These are phyloP conservation scores for Hirundo rustica DNA, from an alignment of 2,797 vertebrate genomes.

Conservation along the genomic window DNA sequence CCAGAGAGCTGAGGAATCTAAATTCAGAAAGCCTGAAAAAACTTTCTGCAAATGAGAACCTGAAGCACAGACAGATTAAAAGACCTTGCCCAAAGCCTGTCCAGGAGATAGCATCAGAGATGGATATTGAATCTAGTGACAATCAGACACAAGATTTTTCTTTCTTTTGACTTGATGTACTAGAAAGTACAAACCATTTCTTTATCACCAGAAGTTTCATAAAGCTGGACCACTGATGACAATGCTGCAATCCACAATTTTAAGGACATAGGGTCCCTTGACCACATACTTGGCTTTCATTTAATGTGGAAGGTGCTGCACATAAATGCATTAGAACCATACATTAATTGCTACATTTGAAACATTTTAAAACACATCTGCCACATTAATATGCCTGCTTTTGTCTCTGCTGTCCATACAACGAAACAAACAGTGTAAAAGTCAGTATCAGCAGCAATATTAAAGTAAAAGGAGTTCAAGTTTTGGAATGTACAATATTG, in stretches of 20 bases:
- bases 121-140: neutral
- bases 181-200: neutral
- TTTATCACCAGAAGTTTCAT: neutral
- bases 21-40: neutral
- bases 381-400: neutral
- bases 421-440: neutral
- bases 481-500: neutral
- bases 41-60: neutral
- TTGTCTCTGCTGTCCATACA: neutral
- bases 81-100: neutral
- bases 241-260: neutral
- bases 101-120: neutral
- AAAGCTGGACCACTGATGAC: neutral
- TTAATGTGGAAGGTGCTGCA: neutral
- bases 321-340: rapidly evolving
- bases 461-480: neutral
- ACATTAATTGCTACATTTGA: neutral
- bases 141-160: neutral
- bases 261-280: neutral
- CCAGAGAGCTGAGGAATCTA: neutral
- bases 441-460: neutral
- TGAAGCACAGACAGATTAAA: neutral
- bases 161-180: neutral
- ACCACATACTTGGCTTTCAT: neutral
- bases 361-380: neutral